Evolutionary conservation across 2,888 invertebrate genomes (phyloP), one percentile per base, ranked within the genome.

Genomic region (Margaritifera margaritifera): DNA sequence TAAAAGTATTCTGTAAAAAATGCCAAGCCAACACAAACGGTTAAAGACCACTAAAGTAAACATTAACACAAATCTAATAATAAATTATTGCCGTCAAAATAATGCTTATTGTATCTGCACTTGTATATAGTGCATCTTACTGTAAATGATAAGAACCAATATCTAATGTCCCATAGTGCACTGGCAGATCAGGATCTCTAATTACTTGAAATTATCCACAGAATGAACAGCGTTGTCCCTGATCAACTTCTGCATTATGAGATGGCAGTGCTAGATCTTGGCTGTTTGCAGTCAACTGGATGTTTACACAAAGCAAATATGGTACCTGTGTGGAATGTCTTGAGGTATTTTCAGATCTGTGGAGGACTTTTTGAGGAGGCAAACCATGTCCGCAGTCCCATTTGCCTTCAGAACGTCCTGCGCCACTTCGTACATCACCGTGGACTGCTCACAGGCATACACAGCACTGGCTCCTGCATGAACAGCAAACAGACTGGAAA

Each of bases 401-500:
- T 93, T 92, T 20, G 90, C 88, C 62, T 89, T 80, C 68, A 93
- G 89, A 18, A 92, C 91, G 83, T 93, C 91, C n/a, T 90, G 88
- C 8, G 94, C 92, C 64, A 95, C 91, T 62, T 91, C 89, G 57
- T 91, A 90, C 92, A 95, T 93, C 0, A 92, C 90, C 71, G 92
- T 90, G 51, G 93, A 94, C 71, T 91, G 91, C 88, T 95, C 95
- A 84, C 94, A 93, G 19, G 93, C 94, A 77, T 92, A 92, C 15
- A 94, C 91, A n/a, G 89, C 86, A 66, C 88, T 86, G 2, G 93
- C 92, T 3, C 91, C 91, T 66, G 91, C 91, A 84, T 92, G 90
- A 61, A 87, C 89, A 18, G 94, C 94, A 89, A 93, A 94, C 81
- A 95, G 89, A 78, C 94, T 91, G 81, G 15, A 80, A 85, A 25